phyloP scores from a whole-genome alignment of 2,888 invertebrate genomes.

The Halictus quadricinctus region DNA sequence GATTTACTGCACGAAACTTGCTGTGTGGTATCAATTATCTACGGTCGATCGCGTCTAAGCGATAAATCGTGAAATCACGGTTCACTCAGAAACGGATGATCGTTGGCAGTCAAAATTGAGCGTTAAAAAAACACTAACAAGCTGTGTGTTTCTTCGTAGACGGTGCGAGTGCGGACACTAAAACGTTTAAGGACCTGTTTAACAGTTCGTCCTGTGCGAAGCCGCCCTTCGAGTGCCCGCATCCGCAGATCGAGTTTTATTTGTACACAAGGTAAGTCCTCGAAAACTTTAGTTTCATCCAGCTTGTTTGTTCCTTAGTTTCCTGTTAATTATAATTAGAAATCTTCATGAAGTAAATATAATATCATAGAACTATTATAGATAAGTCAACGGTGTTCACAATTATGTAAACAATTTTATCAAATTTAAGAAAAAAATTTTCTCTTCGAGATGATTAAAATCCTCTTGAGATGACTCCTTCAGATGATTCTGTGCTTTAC shows the following conservation, averaged over 20 bases:
- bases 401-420: too few relatives aligned
- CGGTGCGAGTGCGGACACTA: constrained; percentile 76
- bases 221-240: constrained; percentile 91
- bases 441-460: too few relatives aligned
- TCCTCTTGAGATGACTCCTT: too few relatives aligned
- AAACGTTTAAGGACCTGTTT: constrained; percentile 87
- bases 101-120: background rate
- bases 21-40: constrained; percentile 33
- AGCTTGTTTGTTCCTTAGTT: background rate
- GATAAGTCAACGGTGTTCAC: background rate
- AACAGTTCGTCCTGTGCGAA: constrained; percentile 92
- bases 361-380: background rate
- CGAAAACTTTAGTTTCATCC: background rate
- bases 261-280: constrained; percentile 88
- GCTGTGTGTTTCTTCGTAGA: constrained; percentile 61
- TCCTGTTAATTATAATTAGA: background rate
- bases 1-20: constrained; percentile 34
- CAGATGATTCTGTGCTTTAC: too few relatives aligned
- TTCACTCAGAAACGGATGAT: background rate
- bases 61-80: background rate
- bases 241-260: constrained; percentile 92
- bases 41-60: background rate
- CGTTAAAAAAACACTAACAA: background rate
- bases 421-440: too few relatives aligned
- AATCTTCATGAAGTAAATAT: background rate